Conservation (phyloP, 2,888 invertebrate species). For the Drosophila acutilabella region DNA sequence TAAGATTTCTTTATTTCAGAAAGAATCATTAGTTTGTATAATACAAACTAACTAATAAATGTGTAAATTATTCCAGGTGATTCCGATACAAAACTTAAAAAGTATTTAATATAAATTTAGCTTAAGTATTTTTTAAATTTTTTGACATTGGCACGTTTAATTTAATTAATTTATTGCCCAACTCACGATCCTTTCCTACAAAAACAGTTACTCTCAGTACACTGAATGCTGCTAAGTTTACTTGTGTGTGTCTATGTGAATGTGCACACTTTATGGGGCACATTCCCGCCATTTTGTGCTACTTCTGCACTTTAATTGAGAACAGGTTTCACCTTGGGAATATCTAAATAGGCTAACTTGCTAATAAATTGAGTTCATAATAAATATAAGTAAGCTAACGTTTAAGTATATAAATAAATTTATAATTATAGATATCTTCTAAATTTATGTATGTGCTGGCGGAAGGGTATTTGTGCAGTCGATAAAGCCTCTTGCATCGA, state of each 20-base stretch:
- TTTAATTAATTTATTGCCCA: not conserved
- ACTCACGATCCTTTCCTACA: not conserved
- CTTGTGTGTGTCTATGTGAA: conserved; percentile 25
- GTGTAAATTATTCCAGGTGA: not conserved
- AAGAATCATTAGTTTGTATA: too few species aligned
- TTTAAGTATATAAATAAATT: not conserved
- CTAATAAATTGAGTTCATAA: not conserved
- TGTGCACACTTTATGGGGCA: conserved; percentile 60
- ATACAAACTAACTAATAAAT: too few species aligned
- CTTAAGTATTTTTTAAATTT: too few species aligned
- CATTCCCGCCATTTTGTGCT: conserved; percentile 48
- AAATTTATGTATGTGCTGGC: too few species aligned
- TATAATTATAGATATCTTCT: too few species aligned
- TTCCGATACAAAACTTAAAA: not conserved
- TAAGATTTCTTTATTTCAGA: too few species aligned
- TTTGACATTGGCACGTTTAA: not conserved
- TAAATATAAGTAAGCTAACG: not conserved
- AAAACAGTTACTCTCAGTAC: too few species aligned
- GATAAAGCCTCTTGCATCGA: not conserved
- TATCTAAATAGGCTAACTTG: not conserved
- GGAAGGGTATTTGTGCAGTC: conserved; percentile 20
- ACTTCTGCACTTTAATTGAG: too few species aligned
- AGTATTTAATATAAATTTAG: too few species aligned
- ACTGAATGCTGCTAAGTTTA: not conserved
- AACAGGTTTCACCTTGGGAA: not conserved